Evolutionary conservation across 2,797 vertebrate species (phyloP).

Genomic region (Luscinia luscinia): DNA sequence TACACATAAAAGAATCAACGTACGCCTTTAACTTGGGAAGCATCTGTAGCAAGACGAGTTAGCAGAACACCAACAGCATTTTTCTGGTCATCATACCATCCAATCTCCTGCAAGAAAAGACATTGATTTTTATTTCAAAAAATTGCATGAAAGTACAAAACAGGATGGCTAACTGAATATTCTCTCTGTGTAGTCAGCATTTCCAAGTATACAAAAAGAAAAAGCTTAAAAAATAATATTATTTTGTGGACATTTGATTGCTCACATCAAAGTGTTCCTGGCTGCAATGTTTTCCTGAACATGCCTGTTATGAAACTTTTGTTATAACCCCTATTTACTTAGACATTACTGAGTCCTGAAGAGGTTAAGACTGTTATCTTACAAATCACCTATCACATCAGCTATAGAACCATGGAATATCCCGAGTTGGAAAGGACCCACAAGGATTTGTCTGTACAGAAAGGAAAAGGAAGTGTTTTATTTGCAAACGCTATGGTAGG

Average conservation of each 20-base stretch:
- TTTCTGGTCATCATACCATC: conserved; percentile 83
- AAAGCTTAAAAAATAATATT: background rate
- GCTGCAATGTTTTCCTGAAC: background rate
- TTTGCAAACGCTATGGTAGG: background rate
- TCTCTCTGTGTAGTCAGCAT: background rate
- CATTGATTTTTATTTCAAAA: background rate
- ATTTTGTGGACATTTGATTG: background rate
- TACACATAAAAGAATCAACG: background rate
- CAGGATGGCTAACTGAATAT: background rate
- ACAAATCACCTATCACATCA: background rate
- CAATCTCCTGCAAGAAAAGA: conserved; percentile 69
- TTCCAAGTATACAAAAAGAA: background rate
- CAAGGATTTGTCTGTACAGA: background rate
- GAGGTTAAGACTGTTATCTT: background rate
- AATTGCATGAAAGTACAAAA: background rate
- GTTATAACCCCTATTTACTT: background rate
- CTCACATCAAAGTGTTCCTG: background rate
- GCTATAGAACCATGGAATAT: background rate
- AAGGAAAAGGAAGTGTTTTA: background rate
- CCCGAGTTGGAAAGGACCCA: background rate
- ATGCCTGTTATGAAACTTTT: background rate
- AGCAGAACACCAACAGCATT: conserved; percentile 80
- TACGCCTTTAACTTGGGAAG: conserved; percentile 83
- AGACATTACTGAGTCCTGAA: background rate
- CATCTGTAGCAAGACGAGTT: conserved; percentile 83